Percentiles rank a stretch among this genome's conserved stretches.
Evolutionary conservation across 2,113 vertebrate species (phyloP).

Genomic region (Amblyopsis rosae): DNA sequence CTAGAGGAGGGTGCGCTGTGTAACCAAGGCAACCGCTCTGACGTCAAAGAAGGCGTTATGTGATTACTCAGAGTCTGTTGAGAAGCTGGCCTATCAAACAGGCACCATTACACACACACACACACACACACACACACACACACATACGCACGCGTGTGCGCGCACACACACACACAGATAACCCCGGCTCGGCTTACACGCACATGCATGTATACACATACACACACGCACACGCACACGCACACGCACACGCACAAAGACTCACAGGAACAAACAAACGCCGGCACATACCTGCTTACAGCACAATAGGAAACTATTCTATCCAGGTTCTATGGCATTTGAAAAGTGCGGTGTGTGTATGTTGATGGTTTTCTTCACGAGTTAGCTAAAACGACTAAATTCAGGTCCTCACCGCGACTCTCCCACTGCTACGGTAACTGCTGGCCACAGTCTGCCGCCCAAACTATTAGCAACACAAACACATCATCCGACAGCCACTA

Average conservation of each 20-base stretch:
- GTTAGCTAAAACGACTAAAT: no score
- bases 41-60: slow-evolving; percentile 76
- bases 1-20: slow-evolving; percentile 67
- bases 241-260: background rate
- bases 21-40: slow-evolving; percentile 70
- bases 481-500: slow-evolving; percentile 43
- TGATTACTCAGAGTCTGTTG: slow-evolving; percentile 78
- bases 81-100: slow-evolving; percentile 76
- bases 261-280: background rate
- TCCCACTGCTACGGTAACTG: no score
- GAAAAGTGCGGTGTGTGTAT: no score
- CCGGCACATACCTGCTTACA: background rate
- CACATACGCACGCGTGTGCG: slow-evolving; percentile 20
- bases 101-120: slow-evolving; percentile 74
- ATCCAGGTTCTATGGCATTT: background rate
- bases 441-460: background rate
- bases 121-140: slow-evolving; percentile 51
- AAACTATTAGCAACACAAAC: slow-evolving; percentile 23
- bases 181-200: slow-evolving; percentile 3
- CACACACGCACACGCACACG: slow-evolving; percentile 28
- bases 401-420: no score
- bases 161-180: slow-evolving; percentile 15
- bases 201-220: slow-evolving; percentile 17
- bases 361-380: no score
- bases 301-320: background rate